Evolutionary conservation across 2,113 vertebrate genomes (phyloP).

Genomic region (Girardinichthys multiradiatus): DNA sequence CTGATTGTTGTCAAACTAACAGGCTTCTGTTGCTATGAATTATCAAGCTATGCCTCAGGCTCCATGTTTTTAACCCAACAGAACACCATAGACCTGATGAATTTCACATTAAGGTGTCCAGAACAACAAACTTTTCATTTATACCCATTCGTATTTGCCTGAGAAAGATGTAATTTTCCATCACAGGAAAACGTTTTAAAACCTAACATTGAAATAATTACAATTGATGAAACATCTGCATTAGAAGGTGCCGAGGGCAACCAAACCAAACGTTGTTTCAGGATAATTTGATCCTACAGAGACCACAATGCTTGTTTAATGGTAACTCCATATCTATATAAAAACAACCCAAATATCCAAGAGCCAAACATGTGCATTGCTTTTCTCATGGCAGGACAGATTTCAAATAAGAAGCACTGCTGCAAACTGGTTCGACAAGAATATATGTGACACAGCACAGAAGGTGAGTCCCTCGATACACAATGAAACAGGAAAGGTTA

Average conservation of each 20-base stretch:
- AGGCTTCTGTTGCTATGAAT: not conserved
- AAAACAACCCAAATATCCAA: not conserved
- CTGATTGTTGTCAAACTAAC: not conserved
- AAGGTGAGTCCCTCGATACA: not conserved
- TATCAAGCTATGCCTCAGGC: not conserved
- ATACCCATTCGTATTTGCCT: not conserved
- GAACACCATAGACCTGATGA: not conserved
- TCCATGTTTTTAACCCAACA: not conserved
- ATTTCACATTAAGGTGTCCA: no score
- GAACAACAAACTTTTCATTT: not conserved
- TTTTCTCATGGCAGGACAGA: not conserved
- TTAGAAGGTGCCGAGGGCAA: not conserved
- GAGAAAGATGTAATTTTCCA: not conserved
- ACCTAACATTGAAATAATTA: no score
- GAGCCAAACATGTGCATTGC: not conserved
- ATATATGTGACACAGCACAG: not conserved
- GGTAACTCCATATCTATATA: not conserved
- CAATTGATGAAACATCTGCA: not conserved
- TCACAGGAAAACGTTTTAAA: no score
- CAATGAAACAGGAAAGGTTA: not conserved
- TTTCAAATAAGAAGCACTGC: constrained; percentile 4
- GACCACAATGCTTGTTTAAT: not conserved
- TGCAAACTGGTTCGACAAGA: not conserved
- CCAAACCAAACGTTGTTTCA: not conserved
- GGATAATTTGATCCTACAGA: not conserved